These are phyloP conservation scores for Cyprinodon brontotheroides DNA, from an alignment of 2,113 vertebrate species.

Conservation along the genomic window DNA sequence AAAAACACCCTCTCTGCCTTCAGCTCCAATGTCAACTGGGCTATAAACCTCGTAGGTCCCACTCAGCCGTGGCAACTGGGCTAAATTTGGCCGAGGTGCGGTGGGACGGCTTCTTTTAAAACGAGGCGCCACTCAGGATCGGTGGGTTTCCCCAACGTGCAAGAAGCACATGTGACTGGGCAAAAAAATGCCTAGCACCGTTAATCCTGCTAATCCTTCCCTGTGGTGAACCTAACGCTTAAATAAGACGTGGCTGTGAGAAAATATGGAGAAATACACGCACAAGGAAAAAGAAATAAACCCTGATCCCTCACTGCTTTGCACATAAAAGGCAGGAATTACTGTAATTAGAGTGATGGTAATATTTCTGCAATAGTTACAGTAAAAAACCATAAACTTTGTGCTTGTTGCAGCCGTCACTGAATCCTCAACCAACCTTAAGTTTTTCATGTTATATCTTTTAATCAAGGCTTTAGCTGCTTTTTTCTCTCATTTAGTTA, in stretches of 20 bases:
- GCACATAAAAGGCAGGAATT: neutral
- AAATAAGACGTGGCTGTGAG: slow-evolving; percentile 53
- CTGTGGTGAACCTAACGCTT: slow-evolving; percentile 62
- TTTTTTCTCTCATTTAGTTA: neutral
- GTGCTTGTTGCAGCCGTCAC: neutral
- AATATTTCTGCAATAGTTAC: slow-evolving; percentile 22
- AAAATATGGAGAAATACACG: slow-evolving; percentile 18
- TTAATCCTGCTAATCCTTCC: slow-evolving; percentile 74
- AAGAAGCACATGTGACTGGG: slow-evolving; percentile 69
- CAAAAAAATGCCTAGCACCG: slow-evolving; percentile 63
- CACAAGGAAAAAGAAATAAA: neutral
- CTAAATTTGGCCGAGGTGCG: slow-evolving; percentile 56
- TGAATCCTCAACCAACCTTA: neutral
- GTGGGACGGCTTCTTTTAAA: slow-evolving; percentile 27
- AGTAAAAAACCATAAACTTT: neutral
- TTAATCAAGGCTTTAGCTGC: neutral
- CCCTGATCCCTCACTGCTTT: neutral
- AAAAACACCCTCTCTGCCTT: slow-evolving; percentile 24
- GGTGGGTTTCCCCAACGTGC: slow-evolving; percentile 64
- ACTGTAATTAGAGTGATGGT: neutral
- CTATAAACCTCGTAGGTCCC: slow-evolving; percentile 13
- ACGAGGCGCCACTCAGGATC: slow-evolving; percentile 27
- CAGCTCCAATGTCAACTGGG: slow-evolving; percentile 31
- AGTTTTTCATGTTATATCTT: neutral
- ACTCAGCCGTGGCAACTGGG: slow-evolving; percentile 28